Evolutionary conservation across 2,113 vertebrate species (phyloP), one percentile per base, ranked within the genome.

Genomic region (Pachyramphus minor): DNA sequence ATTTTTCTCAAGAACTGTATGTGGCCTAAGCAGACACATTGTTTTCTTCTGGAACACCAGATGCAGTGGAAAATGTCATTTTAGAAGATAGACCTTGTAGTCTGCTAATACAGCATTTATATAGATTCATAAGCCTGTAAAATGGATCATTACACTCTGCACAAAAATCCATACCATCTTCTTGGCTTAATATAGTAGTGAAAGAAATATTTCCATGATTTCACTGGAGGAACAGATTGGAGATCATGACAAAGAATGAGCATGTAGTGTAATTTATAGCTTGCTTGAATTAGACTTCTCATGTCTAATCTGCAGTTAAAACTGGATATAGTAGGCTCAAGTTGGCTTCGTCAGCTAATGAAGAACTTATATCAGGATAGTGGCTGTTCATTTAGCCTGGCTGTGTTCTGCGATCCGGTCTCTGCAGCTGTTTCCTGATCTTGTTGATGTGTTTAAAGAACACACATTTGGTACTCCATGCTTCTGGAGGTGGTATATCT

Each of bases 401-500:
- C 91, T 94, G 84, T 68, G 93, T 84, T 82, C 87, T 92, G 88
- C 3, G 33, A 93, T 92, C 76, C 47, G 0, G 64, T 89, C 84
- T 75, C 91, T 96, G 91, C 96, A 95, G 95, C 93, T 94, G 94
- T 90, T 93, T 95, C 81, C 91, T 94, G 93, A 84, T 92, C 91
- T 84, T 92, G 83, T 94, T 95, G 95, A 60, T 95, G 95, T 84
- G 81, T 95, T 92, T 95, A 79, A 92, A 56, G 96, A 96, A 84
- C 81, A 93, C 87, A 95, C 96, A 95, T 95, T 95, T 95, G 89
- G 93, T 95, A 33, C 73, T 90, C 55, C 73, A 71, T 11, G 58
- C 91, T 89, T 91, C 94, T 96, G 96, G 91, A 95, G 96, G 96
- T 95, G 95, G 94, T 86, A 53, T 95, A 75, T 91, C 96, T 95